Evolutionary conservation across 2,888 invertebrate species (phyloP).

Genomic region (Orthonychiurus folsomi): DNA sequence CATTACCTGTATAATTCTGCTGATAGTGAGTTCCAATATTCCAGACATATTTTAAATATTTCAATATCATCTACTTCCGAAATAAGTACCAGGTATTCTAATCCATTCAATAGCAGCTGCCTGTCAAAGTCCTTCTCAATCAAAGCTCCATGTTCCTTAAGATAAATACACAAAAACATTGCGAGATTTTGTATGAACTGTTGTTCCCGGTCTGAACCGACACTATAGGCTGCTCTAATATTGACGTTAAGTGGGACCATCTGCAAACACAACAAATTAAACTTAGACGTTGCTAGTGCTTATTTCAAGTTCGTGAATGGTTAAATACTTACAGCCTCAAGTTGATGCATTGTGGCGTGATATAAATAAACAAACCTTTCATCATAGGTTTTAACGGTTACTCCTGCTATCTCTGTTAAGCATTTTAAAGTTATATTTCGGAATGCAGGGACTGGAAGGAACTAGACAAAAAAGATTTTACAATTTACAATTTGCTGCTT

Average conservation of each 20-base stretch:
- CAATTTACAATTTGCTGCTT: slow-evolving; percentile 4
- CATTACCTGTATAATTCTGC: slow-evolving; percentile 80
- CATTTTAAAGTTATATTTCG: slow-evolving; percentile 97
- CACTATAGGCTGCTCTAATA: slow-evolving; percentile 86
- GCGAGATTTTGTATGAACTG: slow-evolving; percentile 98
- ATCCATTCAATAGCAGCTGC: slow-evolving; percentile 67
- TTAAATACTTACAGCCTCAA: slow-evolving; percentile 57
- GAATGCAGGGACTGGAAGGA: slow-evolving; percentile 93
- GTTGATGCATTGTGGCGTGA: slow-evolving; percentile 81
- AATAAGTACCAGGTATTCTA: slow-evolving; percentile 78
- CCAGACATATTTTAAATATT: slow-evolving; percentile 98
- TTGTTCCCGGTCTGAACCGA: slow-evolving; percentile 92
- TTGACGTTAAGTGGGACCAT: slow-evolving; percentile 83
- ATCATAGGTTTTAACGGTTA: slow-evolving; percentile 79
- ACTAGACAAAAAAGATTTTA: no score
- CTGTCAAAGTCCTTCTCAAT: slow-evolving; percentile 73
- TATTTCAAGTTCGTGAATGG: not conserved
- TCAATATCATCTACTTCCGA: slow-evolving; percentile 99
- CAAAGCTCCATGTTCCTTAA: slow-evolving; percentile 88
- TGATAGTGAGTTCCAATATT: slow-evolving; percentile 94
- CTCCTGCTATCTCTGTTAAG: slow-evolving; percentile 93
- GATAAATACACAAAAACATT: slow-evolving; percentile 89
- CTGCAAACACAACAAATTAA: slow-evolving; percentile 51
- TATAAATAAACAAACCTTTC: slow-evolving; percentile 85
- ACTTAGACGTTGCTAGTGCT: not conserved